These are phyloP conservation scores for Palythoa grandis DNA, from an alignment of 92 coral and sea anemone genomes.

Conservation along the genomic window DNA sequence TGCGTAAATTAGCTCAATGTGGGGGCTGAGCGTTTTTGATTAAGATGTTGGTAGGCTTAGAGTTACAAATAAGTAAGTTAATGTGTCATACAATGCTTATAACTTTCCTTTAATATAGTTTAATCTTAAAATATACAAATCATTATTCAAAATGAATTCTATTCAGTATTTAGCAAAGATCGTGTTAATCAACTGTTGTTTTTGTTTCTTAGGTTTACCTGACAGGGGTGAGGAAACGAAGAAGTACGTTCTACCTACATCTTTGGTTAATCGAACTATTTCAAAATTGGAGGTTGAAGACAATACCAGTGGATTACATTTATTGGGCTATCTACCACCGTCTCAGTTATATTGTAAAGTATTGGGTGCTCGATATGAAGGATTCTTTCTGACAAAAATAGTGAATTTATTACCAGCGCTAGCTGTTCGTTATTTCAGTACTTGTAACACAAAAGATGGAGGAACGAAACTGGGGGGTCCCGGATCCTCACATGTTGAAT, in stretches of 20 bases:
- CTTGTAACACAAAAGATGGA: not conserved
- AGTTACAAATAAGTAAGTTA: too few species aligned
- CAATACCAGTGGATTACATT: not conserved
- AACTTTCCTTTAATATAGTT: too few species aligned
- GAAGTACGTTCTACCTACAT: not conserved
- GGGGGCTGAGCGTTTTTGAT: too few species aligned
- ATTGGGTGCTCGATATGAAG: not conserved
- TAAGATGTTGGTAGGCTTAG: too few species aligned
- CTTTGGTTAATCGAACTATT: not conserved
- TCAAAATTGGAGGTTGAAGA: not conserved
- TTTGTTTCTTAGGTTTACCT: not conserved
- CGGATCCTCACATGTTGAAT: not conserved
- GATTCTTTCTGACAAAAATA: not conserved
- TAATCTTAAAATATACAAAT: too few species aligned
- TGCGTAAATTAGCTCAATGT: too few species aligned
- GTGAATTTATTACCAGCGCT: not conserved
- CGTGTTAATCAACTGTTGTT: not conserved
- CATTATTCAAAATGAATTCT: too few species aligned
- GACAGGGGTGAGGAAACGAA: not conserved
- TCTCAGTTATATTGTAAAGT: not conserved
- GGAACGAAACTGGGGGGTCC: not conserved
- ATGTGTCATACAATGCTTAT: too few species aligned
- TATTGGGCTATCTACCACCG: not conserved
- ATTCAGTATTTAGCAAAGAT: not conserved
- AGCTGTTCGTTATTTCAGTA: slow-evolving; percentile 17